A percentile compares a stretch with the other conserved stretches of the same genome.
Evolutionary conservation across 2,888 invertebrate genomes (phyloP).

Genomic region (Drosophila birchii): DNA sequence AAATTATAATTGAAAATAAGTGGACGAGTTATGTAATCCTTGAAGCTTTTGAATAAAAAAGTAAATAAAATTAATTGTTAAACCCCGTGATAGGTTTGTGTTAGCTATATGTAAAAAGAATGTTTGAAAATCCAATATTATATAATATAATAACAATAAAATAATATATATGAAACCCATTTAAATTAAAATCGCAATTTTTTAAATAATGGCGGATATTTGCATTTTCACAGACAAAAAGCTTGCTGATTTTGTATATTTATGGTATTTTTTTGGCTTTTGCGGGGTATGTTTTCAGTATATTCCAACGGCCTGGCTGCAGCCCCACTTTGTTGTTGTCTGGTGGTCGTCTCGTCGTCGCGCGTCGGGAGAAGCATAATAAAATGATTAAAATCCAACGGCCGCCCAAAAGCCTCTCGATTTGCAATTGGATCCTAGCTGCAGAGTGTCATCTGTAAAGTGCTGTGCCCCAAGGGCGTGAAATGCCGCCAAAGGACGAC

Average conservation of each 20-base stretch:
- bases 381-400: constrained; percentile 57
- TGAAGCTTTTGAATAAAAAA: neutral
- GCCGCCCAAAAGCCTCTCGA: constrained; percentile 37
- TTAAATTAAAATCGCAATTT: neutral
- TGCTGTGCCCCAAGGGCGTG: constrained; percentile 14
- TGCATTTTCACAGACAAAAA: neutral
- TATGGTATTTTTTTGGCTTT: neutral
- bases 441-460: constrained; percentile 15
- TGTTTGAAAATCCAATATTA: neutral
- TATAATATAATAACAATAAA: no score
- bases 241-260: neutral
- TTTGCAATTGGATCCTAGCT: constrained; percentile 47
- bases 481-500: constrained; percentile 32
- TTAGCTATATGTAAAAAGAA: neutral
- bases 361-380: constrained; percentile 53
- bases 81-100: accelerated
- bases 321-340: constrained; percentile 61
- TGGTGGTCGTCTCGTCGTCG: constrained; percentile 61
- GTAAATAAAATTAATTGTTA: neutral
- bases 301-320: neutral
- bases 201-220: neutral
- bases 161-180: neutral
- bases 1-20: neutral
- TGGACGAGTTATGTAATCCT: neutral
- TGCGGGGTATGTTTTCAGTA: neutral